Conservation (phyloP, 2,113 vertebrate species). For the Cavia aperea region DNA sequence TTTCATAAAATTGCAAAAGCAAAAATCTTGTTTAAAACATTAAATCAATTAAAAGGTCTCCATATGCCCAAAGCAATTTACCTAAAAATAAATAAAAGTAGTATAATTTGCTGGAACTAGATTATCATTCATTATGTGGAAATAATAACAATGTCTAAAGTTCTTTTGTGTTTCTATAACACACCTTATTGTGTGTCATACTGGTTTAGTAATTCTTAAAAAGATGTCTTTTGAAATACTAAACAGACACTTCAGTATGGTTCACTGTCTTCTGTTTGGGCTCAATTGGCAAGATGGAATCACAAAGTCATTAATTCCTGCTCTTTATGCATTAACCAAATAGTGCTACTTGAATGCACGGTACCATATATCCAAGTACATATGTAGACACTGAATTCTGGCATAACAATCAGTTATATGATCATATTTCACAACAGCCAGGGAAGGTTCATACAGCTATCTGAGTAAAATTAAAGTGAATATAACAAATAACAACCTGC, state of each 20-base stretch:
- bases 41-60: neutral
- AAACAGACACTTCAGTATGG: neutral
- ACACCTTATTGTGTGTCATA: neutral
- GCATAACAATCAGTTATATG: neutral
- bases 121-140: slow-evolving; percentile 10
- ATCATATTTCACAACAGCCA: neutral
- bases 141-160: neutral
- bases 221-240: neutral
- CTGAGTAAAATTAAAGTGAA: neutral
- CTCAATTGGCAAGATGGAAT: neutral
- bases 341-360: neutral
- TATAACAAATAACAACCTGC: neutral
- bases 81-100: neutral
- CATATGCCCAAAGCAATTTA: neutral
- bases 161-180: neutral
- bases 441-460: neutral
- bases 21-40: neutral
- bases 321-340: neutral
- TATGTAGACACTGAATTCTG: neutral
- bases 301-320: neutral
- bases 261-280: neutral
- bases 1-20: neutral
- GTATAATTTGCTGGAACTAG: neutral
- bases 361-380: neutral
- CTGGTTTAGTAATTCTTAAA: neutral